Conservation (phyloP, 2,113 vertebrate species). For the Ahaetulla prasina region DNA sequence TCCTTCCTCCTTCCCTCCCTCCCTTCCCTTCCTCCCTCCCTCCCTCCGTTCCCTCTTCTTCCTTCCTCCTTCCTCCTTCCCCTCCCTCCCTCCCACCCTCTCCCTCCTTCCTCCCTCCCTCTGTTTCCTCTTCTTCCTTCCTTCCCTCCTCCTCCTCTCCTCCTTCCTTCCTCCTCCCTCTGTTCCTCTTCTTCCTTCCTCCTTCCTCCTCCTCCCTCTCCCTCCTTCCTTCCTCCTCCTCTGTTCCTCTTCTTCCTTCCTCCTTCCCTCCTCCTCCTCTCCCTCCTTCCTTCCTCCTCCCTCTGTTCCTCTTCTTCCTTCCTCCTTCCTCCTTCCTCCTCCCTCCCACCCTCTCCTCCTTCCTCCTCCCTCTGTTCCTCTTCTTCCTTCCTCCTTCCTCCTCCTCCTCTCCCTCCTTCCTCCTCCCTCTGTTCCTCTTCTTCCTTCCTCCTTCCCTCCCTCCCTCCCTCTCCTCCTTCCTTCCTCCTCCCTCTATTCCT, state of each 20-base stretch:
- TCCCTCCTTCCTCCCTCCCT: too few relatives aligned
- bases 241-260: neutral
- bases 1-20: fast-evolving
- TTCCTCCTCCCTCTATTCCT: fast-evolving
- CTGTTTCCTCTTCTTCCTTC: fast-evolving
- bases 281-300: too few relatives aligned
- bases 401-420: fast-evolving
- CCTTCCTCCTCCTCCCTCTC: too few relatives aligned
- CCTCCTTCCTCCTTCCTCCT: fast-evolving
- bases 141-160: too few relatives aligned
- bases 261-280: fast-evolving
- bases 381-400: fast-evolving
- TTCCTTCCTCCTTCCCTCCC: fast-evolving
- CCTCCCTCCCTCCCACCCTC: fast-evolving
- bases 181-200: too few relatives aligned
- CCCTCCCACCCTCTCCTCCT: too few relatives aligned
- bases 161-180: too few relatives aligned
- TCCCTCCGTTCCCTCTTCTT: too few relatives aligned
- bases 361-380: too few relatives aligned
- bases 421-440: neutral
- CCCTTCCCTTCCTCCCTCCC: fast-evolving
- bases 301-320: too few relatives aligned
- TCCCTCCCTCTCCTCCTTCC: fast-evolving
- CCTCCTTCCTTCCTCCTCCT: too few relatives aligned
- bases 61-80: too few relatives aligned